Base-by-base conservation (phyloP, 2,888 invertebrate genomes). In the Orchesellides sinensis region DNA sequence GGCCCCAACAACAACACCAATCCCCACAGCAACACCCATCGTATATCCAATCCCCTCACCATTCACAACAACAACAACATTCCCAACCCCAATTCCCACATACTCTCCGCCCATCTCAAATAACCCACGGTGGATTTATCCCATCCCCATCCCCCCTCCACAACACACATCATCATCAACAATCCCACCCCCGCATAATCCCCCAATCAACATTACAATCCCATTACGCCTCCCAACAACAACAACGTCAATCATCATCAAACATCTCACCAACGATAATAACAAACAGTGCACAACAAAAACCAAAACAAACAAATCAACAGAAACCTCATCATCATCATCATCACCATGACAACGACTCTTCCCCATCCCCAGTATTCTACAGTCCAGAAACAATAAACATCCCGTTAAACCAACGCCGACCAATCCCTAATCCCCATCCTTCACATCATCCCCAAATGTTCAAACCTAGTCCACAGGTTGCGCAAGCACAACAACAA, bases 351-450 rank as follows among this genome's bases (percentile, higher is more conserved):
- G 40, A 49, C 21, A 52, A 17, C 52, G n/a, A 27, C 29, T 8
- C 6, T 23, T 19, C 56, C 27, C 63, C 49, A 1, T 84, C 96
- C 89, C 32, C 32, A 32, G 95, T 95, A 59, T 96, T 95, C 91
- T 93, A 95, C 88, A 94, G 95, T 49, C 95, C 96, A 2, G 96
- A 96, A 90, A 96, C 96, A 89, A 95, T 96, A 66, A 96, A 96
- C 90, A 96, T 96, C 88, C 95, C 96, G 2, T 92, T 96, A 68
- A 94, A 94, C 83, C 96, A 96, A 89, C 92, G 96, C 89, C 92
- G 96, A 88, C 95, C 96, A 0, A 49, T 74, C 6, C 74, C 74
- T 6, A 70, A 70, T 25, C 56, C 35, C 21, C 17, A 91, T 92
- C 49, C 89, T 90, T 63, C 89, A 90, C 79, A 90, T 91, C 45